phyloP scores from a whole-genome alignment of 2,113 vertebrate genomes.

The Gallinago undulata region DNA sequence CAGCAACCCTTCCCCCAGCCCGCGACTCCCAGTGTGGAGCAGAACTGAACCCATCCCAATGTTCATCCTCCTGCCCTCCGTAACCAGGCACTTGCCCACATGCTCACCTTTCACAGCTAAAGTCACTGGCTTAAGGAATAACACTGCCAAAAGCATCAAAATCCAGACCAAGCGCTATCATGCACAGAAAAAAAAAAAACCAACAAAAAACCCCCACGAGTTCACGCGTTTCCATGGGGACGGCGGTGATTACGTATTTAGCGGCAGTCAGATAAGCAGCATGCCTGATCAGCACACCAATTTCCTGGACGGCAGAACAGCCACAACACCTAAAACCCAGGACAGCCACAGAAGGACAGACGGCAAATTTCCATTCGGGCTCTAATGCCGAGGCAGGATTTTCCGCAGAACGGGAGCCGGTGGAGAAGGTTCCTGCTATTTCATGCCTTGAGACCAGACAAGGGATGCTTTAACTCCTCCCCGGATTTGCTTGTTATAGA shows the following conservation, averaged over 20 bases:
- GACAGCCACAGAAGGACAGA: background rate
- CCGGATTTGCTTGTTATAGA: slow-evolving; percentile 19
- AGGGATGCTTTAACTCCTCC: slow-evolving; percentile 31
- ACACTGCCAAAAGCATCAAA: background rate
- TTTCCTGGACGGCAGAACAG: background rate
- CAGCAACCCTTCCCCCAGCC: background rate
- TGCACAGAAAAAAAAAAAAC: background rate
- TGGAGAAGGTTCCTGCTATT: background rate
- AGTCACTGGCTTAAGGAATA: slow-evolving; percentile 6
- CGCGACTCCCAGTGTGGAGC: background rate
- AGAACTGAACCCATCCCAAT: background rate
- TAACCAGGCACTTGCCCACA: background rate
- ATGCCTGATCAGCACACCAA: background rate
- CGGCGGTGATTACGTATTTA: background rate
- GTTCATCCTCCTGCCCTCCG: background rate
- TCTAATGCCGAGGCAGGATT: accelerated
- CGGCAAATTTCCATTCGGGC: background rate
- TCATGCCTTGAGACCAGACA: background rate
- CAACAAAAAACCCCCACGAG: background rate
- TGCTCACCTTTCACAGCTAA: slow-evolving; percentile 38
- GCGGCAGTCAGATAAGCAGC: background rate
- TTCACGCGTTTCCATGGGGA: slow-evolving; percentile 55
- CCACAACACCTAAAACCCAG: background rate
- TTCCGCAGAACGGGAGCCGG: background rate
- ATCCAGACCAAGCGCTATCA: background rate